Evolutionary conservation across 2,113 vertebrate genomes (phyloP).

Genomic region (Gasterosteus nipponicus): DNA sequence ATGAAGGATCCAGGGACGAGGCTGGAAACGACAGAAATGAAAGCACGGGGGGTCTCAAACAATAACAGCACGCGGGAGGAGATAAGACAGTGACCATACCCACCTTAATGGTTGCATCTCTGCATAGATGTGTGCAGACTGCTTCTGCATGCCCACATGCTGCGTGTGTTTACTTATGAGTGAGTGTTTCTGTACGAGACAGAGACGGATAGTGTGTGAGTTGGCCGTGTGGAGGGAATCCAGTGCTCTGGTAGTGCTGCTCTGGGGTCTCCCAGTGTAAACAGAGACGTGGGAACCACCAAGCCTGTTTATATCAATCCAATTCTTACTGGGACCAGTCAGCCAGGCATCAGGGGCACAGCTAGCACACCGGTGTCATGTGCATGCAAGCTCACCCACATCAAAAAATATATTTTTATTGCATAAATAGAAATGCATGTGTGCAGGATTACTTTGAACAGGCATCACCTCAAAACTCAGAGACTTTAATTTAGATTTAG

Average conservation of each 20-base stretch:
- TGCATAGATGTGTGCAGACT: background rate
- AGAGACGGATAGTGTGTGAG: slow-evolving; percentile 74
- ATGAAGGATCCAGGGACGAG: background rate
- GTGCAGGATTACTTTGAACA: background rate
- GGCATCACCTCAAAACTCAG: background rate
- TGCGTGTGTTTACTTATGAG: slow-evolving; percentile 13
- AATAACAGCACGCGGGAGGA: background rate
- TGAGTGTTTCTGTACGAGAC: slow-evolving; percentile 46
- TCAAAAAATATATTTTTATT: too few species aligned
- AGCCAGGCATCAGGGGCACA: slow-evolving; percentile 58
- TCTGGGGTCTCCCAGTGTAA: slow-evolving; percentile 78
- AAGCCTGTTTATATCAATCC: slow-evolving; percentile 76
- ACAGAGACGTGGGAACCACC: slow-evolving; percentile 81
- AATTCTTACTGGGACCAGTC: slow-evolving; percentile 71
- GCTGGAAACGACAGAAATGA: slow-evolving; percentile 1
- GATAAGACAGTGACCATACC: background rate
- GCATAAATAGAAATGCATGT: slow-evolving; percentile 2
- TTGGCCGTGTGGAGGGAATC: slow-evolving; percentile 61
- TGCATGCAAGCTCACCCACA: slow-evolving; percentile 9
- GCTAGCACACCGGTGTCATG: slow-evolving; percentile 22
- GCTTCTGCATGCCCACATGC: slow-evolving; percentile 1
- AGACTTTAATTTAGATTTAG: background rate
- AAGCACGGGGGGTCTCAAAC: background rate
- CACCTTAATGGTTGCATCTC: background rate
- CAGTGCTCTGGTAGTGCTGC: slow-evolving; percentile 68